These are phyloP conservation scores for Sebastes itinus DNA, from an alignment of 2,797 vertebrate species.

Conservation along the genomic window DNA sequence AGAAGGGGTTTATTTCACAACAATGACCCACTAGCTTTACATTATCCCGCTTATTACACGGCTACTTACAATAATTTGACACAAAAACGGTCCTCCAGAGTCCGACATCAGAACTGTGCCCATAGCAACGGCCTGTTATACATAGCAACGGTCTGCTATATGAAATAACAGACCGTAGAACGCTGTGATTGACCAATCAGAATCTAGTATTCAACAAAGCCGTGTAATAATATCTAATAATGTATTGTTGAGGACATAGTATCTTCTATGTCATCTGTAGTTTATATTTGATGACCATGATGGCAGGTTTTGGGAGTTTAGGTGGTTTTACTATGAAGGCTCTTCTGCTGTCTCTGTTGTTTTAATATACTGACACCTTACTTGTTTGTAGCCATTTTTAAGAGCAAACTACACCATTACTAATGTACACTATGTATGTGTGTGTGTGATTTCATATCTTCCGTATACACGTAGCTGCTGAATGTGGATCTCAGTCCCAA, in stretches of 20 bases:
- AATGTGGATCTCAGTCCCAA: constrained; percentile 73
- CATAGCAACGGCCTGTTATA: too few relatives aligned
- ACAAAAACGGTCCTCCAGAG: too few relatives aligned
- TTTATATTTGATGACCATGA: background rate
- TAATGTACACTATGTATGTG: background rate
- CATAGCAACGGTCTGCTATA: too few relatives aligned
- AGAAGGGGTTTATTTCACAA: too few relatives aligned
- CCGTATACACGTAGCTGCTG: constrained; percentile 51
- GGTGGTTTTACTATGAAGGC: background rate
- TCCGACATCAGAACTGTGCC: too few relatives aligned
- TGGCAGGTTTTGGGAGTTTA: background rate
- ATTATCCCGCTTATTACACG: too few relatives aligned
- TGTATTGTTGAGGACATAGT: background rate
- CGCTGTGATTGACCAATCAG: too few relatives aligned
- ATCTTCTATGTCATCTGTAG: background rate
- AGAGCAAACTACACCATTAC: background rate
- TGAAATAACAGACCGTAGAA: too few relatives aligned
- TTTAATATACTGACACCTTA: background rate
- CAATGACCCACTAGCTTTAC: too few relatives aligned
- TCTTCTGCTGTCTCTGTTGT: background rate
- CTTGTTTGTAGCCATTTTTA: background rate
- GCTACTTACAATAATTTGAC: too few relatives aligned
- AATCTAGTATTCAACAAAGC: too few relatives aligned
- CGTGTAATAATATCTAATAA: background rate
- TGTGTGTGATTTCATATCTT: background rate